A percentile compares a stretch with the other conserved stretches of the same genome.
Conservation (phyloP, 2,113 vertebrate species). For the Catagonus wagneri region DNA sequence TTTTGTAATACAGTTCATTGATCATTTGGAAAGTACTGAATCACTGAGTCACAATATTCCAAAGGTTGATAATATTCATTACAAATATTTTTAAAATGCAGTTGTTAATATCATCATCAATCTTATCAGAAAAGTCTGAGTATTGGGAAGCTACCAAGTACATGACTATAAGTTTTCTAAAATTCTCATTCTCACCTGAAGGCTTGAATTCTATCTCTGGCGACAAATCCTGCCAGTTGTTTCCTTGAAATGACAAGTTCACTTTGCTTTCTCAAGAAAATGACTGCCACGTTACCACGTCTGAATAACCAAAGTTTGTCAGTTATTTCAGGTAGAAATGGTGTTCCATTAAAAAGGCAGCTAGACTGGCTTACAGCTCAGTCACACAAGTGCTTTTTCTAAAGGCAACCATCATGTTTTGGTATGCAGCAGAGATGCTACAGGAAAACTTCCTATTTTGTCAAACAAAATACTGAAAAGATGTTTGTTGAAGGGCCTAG, state of each 20-base stretch:
- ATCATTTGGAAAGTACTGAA: not conserved
- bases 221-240: constrained; percentile 4
- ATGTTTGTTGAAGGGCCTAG: not conserved
- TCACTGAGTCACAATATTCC: not conserved
- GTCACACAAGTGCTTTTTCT: not conserved
- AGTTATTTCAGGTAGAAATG: constrained; percentile 38
- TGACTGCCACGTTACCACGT: not conserved
- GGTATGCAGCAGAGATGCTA: not conserved
- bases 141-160: constrained; percentile 1
- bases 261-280: constrained; percentile 49
- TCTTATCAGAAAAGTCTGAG: constrained; percentile 51
- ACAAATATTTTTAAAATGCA: constrained; percentile 55
- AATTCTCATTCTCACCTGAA: constrained; percentile 46
- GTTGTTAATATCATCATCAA: constrained; percentile 38
- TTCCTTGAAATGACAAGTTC: not conserved
- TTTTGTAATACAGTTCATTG: not conserved
- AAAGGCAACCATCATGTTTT: not conserved
- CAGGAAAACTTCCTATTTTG: not conserved
- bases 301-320: not conserved
- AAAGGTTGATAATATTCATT: constrained; percentile 41
- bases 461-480: constrained; percentile 42
- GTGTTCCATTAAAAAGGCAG: not conserved
- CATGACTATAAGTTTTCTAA: constrained; percentile 46
- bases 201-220: not conserved
- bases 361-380: not conserved